These are phyloP conservation scores for Gallinago solitaria DNA, from an alignment of 2,797 vertebrate genomes.

Conservation along the genomic window DNA sequence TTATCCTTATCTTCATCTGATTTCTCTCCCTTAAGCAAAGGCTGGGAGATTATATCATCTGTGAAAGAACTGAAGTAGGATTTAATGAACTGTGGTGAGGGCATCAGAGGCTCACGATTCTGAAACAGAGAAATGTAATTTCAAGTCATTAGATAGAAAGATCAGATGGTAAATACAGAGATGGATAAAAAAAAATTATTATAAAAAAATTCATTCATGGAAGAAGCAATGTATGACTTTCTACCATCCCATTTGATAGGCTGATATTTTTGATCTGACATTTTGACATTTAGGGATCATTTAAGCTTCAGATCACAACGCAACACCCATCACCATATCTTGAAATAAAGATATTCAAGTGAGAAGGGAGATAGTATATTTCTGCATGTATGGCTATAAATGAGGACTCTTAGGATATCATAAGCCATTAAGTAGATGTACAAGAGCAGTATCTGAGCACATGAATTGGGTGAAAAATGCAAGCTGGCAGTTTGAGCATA, in stretches of 20 bases:
- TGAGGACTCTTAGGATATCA: not conserved
- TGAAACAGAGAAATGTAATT: conserved; percentile 72
- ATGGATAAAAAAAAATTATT: not conserved
- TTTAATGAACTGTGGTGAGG: conserved; percentile 99
- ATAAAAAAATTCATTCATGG: not conserved
- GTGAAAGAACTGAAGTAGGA: conserved; percentile 99
- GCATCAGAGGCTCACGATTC: conserved; percentile 99
- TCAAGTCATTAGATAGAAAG: not conserved
- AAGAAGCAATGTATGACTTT: not conserved
- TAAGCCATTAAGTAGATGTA: not conserved
- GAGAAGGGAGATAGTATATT: not conserved
- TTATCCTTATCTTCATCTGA: conserved; percentile 99
- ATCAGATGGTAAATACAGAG: not conserved
- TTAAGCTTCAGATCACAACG: not conserved
- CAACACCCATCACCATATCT: not conserved
- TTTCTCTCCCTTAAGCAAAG: conserved; percentile 96
- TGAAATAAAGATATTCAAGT: not conserved
- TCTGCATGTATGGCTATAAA: not conserved
- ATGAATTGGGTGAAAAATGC: not conserved
- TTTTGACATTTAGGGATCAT: not conserved
- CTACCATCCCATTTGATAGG: not conserved
- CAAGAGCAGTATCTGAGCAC: not conserved
- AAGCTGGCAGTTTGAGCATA: not conserved
- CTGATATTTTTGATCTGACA: not conserved
- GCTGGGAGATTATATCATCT: conserved; percentile 97